phyloP scores from a whole-genome alignment of 2,797 vertebrate genomes.

The Halcyon chelicuti region DNA sequence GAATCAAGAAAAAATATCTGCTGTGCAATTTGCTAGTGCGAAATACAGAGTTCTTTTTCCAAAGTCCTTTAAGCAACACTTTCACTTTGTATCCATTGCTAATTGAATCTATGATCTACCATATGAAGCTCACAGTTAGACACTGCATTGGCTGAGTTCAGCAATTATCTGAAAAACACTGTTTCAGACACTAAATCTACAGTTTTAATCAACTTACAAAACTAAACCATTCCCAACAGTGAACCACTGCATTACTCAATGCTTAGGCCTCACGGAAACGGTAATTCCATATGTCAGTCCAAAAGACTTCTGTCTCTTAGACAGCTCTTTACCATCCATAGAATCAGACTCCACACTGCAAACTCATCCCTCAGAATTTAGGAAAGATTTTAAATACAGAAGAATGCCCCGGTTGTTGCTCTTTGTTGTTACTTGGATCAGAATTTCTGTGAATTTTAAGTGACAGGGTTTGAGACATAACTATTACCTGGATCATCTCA shows the following conservation, averaged over 20 bases:
- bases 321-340: background rate
- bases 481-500: background rate
- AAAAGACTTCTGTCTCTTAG: background rate
- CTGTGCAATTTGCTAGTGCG: background rate
- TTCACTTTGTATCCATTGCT: background rate
- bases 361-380: background rate
- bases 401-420: background rate
- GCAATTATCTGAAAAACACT: conserved; percentile 59
- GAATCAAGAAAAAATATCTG: background rate
- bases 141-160: conserved; percentile 28
- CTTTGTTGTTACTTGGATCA: background rate
- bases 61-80: conserved; percentile 2
- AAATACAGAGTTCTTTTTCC: background rate
- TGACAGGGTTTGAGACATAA: background rate
- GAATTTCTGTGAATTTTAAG: background rate
- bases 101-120: conserved; percentile 9
- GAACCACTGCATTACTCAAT: background rate
- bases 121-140: conserved; percentile 4
- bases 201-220: conserved; percentile 58
- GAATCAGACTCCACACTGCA: background rate
- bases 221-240: background rate
- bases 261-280: background rate
- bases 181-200: conserved; percentile 41
- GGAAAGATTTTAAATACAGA: background rate
- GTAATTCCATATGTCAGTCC: background rate